Evolutionary conservation across 2,113 vertebrate genomes (phyloP).

Genomic region (Alaudala cheleensis): DNA sequence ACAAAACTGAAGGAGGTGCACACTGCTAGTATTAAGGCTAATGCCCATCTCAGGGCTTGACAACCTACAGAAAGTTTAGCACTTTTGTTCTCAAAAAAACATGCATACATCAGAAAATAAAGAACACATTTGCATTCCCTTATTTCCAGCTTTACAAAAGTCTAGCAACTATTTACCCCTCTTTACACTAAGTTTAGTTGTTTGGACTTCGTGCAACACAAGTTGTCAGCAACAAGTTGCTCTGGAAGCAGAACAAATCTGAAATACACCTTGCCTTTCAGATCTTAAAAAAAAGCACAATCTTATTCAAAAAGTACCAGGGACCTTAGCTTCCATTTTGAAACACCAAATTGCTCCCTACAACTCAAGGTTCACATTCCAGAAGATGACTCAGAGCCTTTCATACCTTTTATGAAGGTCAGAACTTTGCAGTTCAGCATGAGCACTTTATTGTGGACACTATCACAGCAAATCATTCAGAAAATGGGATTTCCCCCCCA

Average conservation of each 20-base stretch:
- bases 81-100: neutral
- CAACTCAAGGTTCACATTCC: neutral
- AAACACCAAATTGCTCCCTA: neutral
- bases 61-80: neutral
- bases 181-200: neutral
- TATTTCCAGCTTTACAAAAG: neutral
- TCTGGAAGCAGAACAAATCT: neutral
- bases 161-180: neutral
- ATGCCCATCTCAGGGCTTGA: neutral
- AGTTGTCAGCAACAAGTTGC: neutral
- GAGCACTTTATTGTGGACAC: neutral
- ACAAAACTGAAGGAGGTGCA: neutral
- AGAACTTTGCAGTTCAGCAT: neutral
- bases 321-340: slow-evolving; percentile 1
- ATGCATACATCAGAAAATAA: neutral
- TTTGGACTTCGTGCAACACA: neutral
- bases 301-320: neutral
- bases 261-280: neutral
- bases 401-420: neutral
- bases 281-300: neutral
- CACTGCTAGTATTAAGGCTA: neutral
- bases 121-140: neutral
- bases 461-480: neutral
- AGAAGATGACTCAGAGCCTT: slow-evolving; percentile 8
- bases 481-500: neutral